Conservation (phyloP, 2,797 vertebrate genomes). For the Cossypha caffra region DNA sequence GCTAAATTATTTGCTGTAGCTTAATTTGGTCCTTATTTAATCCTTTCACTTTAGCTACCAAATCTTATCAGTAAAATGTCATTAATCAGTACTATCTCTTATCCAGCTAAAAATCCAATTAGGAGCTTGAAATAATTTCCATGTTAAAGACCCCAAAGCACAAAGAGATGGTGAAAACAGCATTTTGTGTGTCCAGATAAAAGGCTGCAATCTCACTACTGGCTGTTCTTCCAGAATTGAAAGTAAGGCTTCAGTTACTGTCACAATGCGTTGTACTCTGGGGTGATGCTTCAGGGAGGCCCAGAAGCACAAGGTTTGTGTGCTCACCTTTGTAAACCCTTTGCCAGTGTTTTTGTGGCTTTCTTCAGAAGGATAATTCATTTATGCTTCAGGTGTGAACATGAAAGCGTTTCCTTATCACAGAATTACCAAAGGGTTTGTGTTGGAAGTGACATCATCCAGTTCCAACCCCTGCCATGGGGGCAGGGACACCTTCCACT, state of each 20-base stretch:
- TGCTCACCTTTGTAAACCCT: neutral
- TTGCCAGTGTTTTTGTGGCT: neutral
- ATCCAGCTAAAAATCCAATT: slow-evolving; percentile 31
- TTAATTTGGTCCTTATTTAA: slow-evolving; percentile 44
- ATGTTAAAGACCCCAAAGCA: neutral
- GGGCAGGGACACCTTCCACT: neutral
- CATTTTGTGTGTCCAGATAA: neutral
- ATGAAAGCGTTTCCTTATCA: neutral
- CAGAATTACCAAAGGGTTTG: neutral
- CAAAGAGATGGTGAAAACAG: neutral
- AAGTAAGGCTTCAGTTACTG: neutral
- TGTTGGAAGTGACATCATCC: neutral
- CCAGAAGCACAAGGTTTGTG: neutral
- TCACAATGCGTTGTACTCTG: rapidly evolving
- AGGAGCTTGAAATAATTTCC: slow-evolving; percentile 9
- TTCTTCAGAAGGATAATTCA: neutral
- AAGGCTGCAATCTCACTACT: neutral
- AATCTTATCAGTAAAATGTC: neutral
- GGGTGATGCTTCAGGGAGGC: neutral
- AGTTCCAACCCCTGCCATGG: neutral
- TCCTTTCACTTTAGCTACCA: neutral
- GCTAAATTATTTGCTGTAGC: slow-evolving; percentile 31
- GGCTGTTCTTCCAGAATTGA: neutral
- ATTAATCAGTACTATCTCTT: neutral
- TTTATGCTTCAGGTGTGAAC: neutral